Evolutionary conservation across 2,113 vertebrate genomes (phyloP), one percentile per base, ranked within the genome.

Genomic region (Oncorhynchus tshawytscha): DNA sequence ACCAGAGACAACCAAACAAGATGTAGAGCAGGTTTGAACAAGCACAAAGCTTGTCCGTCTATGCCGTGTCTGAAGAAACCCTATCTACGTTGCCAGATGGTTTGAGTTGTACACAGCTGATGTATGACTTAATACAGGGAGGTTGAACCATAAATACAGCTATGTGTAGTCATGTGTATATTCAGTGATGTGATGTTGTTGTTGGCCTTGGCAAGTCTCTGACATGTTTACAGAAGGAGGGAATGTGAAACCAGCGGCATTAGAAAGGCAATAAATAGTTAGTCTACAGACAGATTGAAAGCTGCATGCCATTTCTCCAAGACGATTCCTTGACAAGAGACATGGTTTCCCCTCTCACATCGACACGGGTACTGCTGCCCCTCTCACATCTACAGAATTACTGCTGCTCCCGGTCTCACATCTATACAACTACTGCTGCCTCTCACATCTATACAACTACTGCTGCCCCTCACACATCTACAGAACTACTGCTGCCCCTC

Each of bases 181-280:
- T 27, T 54, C 1, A 6, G 51, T 16, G 16, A 16, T 54, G 11
- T 54, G 51, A 54, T 54, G 51, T 54, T 54, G 25, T 25, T 25
- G 22, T 8, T 4, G 4, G 1, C 13, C 22, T 27, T 29, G 24
- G 25, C 3, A 66, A 22, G 12, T 66, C 22, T 29, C 12, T 12
- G 24, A 66, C 64, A 66, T 66, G 64, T 66, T 66, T 66, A 12
- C 64, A 2, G 25, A 66, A 24, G 64, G 64, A 66, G 64, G 64
- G 12, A 66, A 29, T 29, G 22, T 29, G n/a, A 12, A 34, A 25
- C 22, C 25, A 15, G 64, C 8, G 22, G 24, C 25, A 25, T 66
- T 27, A 66, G 24, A 25, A 25, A 66, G 64, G 3, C 5, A 34
- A 24, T 27, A 13, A 66, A 24, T 29, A 25, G 4, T 4, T 12